phyloP scores from a whole-genome alignment of 2,113 vertebrate species.

The Campylorhamphus procurvoides region DNA sequence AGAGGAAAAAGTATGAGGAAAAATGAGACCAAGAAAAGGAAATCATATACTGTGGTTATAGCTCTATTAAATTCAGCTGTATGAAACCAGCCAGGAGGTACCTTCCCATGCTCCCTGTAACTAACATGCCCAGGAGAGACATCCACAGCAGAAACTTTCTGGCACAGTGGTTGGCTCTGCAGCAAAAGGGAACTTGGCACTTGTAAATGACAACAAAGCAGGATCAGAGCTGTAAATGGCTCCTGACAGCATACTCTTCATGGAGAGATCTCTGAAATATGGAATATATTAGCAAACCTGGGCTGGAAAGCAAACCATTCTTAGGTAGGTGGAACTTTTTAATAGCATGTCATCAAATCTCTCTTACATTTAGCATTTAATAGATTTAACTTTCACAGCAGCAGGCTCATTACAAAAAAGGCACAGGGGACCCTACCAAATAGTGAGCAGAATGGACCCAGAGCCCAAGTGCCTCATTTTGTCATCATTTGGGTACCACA shows the following conservation, averaged over 20 bases:
- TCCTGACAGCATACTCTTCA: conserved; percentile 22
- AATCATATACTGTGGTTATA: conserved; percentile 3
- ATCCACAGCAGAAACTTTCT: neutral
- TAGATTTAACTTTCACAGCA: conserved; percentile 12
- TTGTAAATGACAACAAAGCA: neutral
- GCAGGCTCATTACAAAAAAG: neutral
- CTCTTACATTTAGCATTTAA: conserved; percentile 32
- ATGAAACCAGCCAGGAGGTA: neutral
- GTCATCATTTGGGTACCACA: neutral
- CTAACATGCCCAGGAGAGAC: neutral
- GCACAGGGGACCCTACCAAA: neutral
- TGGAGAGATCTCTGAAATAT: neutral
- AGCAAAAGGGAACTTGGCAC: neutral
- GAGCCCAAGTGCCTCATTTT: neutral
- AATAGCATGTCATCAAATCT: conserved; percentile 37
- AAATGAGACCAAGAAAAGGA: conserved; percentile 33
- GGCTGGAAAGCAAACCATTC: conserved; percentile 26
- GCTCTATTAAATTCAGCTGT: neutral
- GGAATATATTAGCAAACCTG: conserved; percentile 37
- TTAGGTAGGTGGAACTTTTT: conserved; percentile 43
- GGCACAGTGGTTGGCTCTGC: neutral
- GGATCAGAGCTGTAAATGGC: neutral
- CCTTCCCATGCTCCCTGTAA: neutral
- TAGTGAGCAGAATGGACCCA: neutral
- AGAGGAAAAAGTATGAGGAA: neutral